These are phyloP conservation scores for Lathamus discolor DNA, from an alignment of 2,113 vertebrate species.

Conservation along the genomic window DNA sequence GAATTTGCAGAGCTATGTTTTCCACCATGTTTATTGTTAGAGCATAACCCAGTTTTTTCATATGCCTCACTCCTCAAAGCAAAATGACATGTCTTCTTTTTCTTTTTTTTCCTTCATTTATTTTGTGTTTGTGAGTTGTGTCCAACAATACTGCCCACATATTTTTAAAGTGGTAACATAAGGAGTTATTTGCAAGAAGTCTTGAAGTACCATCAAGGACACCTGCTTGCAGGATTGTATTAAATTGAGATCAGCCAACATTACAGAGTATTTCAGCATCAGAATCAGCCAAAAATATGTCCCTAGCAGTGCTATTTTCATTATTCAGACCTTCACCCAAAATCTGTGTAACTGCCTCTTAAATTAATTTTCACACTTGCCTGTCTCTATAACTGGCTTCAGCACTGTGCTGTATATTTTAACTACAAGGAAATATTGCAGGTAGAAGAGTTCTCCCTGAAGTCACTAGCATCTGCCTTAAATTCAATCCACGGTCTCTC, in stretches of 20 bases:
- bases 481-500: slow-evolving; percentile 44
- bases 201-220: slow-evolving; percentile 65
- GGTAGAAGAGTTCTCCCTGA: slow-evolving; percentile 54
- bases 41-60: not conserved
- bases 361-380: slow-evolving; percentile 66
- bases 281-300: slow-evolving; percentile 69
- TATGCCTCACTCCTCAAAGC: not conserved
- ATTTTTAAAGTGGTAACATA: slow-evolving; percentile 57
- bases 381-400: slow-evolving; percentile 43
- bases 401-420: slow-evolving; percentile 36
- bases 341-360: slow-evolving; percentile 59
- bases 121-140: slow-evolving; percentile 20
- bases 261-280: slow-evolving; percentile 51
- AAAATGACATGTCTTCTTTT: not conserved
- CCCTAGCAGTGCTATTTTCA: slow-evolving; percentile 64
- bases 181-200: slow-evolving; percentile 68
- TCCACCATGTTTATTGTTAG: not conserved
- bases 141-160: slow-evolving; percentile 61
- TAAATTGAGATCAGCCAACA: slow-evolving; percentile 56
- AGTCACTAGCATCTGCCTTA: slow-evolving; percentile 49
- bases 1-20: not conserved
- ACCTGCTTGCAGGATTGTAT: slow-evolving; percentile 61
- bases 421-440: slow-evolving; percentile 50
- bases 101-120: not conserved
- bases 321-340: slow-evolving; percentile 66